Evolutionary conservation across 1,140 invertebrate genomes (phyloP).

Genomic region (Zophobas morio): DNA sequence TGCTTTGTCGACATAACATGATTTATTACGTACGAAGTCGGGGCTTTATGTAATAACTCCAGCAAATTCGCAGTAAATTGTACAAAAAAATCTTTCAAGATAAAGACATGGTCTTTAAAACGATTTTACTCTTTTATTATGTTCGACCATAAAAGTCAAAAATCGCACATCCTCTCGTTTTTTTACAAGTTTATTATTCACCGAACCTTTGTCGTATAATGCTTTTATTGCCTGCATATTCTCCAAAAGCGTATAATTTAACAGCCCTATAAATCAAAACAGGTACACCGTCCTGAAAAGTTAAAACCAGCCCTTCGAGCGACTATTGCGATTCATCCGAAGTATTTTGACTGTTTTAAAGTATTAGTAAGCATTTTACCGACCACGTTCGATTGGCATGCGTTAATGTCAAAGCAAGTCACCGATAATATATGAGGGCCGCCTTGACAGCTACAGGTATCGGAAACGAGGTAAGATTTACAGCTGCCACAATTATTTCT

Average conservation of each 20-base stretch:
- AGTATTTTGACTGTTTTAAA: slow-evolving; percentile 4
- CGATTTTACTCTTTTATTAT: slow-evolving; percentile 22
- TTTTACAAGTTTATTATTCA: slow-evolving; percentile 14
- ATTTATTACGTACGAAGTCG: slow-evolving; percentile 57
- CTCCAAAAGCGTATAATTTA: slow-evolving; percentile 14
- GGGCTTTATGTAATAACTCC: slow-evolving; percentile 15
- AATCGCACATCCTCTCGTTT: slow-evolving; percentile 21
- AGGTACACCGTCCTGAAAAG: slow-evolving; percentile 14
- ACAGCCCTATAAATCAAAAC: slow-evolving; percentile 25
- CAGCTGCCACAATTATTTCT: slow-evolving; percentile 58
- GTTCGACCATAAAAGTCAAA: slow-evolving; percentile 18
- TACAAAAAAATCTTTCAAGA: slow-evolving; percentile 22
- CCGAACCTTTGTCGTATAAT: slow-evolving; percentile 7
- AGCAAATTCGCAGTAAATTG: slow-evolving; percentile 26
- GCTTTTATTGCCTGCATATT: slow-evolving; percentile 10
- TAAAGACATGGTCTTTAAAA: slow-evolving; percentile 23
- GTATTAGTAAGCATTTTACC: slow-evolving; percentile 24
- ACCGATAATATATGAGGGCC: slow-evolving; percentile 58
- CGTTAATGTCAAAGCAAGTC: slow-evolving; percentile 59
- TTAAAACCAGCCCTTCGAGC: slow-evolving; percentile 3
- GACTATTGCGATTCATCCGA: background rate
- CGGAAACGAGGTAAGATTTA: slow-evolving; percentile 58
- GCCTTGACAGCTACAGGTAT: slow-evolving; percentile 59
- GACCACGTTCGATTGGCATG: slow-evolving; percentile 53
- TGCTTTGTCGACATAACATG: slow-evolving; percentile 54